phyloP scores from a whole-genome alignment of 2,113 vertebrate genomes.

The Corythornis cristatus region DNA sequence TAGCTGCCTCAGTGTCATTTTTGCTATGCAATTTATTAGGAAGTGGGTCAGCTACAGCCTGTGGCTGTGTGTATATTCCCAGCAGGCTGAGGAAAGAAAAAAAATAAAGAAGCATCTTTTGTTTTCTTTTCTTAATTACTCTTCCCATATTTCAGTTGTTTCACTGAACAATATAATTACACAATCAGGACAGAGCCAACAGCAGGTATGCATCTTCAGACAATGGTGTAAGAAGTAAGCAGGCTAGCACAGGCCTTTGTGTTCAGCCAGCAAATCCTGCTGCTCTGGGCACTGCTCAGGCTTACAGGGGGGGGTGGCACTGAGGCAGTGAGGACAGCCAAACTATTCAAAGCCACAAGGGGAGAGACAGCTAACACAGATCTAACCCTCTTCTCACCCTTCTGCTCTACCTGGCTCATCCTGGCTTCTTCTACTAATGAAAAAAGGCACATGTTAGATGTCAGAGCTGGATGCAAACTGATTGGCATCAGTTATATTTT shows the following conservation, averaged over 20 bases:
- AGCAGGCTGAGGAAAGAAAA: neutral
- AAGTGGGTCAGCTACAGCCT: slow-evolving; percentile 57
- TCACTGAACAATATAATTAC: slow-evolving; percentile 18
- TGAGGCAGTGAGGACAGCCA: neutral
- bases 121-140: slow-evolving; percentile 39
- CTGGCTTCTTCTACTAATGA: neutral
- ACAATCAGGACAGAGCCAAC: neutral
- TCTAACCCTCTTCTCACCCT: neutral
- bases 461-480: neutral
- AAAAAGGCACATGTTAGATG: neutral
- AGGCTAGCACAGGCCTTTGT: neutral
- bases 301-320: neutral
- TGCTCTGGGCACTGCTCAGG: neutral
- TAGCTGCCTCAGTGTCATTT: slow-evolving; percentile 40
- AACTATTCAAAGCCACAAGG: neutral
- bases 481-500: neutral
- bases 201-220: neutral
- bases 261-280: neutral
- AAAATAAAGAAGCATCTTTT: neutral
- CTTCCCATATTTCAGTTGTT: slow-evolving; percentile 49
- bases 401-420: neutral
- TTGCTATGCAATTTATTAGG: slow-evolving; percentile 1
- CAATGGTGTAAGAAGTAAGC: neutral
- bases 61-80: slow-evolving; percentile 12
- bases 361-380: neutral